Evolutionary conservation across 2,888 invertebrate species (phyloP).

Genomic region (Diplolepis rosae): DNA sequence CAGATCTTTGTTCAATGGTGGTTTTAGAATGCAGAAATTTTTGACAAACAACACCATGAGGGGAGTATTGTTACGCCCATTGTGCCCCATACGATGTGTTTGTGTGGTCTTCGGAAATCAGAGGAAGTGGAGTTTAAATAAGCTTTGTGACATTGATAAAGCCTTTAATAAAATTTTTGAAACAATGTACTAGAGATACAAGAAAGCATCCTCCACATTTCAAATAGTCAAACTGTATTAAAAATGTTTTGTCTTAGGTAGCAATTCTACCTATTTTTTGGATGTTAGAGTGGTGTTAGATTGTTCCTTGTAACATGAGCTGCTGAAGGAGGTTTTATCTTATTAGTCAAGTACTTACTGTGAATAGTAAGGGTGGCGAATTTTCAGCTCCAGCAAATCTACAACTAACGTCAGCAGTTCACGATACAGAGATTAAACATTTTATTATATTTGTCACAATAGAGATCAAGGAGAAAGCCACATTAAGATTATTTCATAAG

Average conservation of each 20-base stretch:
- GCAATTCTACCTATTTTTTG: background rate
- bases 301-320: constrained; percentile 29
- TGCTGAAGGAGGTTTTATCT: constrained; percentile 29
- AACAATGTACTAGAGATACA: background rate
- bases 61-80: constrained; percentile 14
- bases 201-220: constrained; percentile 27
- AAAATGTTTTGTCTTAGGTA: background rate
- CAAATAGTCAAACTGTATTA: background rate
- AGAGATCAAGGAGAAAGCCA: constrained; percentile 8
- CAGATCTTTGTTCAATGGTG: background rate
- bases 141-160: constrained; percentile 22
- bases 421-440: constrained; percentile 30
- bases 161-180: constrained; percentile 16
- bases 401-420: constrained; percentile 31
- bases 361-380: constrained; percentile 31
- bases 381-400: constrained; percentile 31
- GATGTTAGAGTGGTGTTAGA: constrained; percentile 28
- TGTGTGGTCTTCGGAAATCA: constrained; percentile 23
- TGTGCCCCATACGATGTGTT: constrained; percentile 16
- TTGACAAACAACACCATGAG: constrained; percentile 25
- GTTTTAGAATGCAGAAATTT: constrained; percentile 9
- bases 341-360: constrained; percentile 31
- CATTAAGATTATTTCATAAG: too few relatives aligned
- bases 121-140: constrained; percentile 29
- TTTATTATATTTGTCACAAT: background rate